Evolutionary conservation across 2,113 vertebrate genomes (phyloP).

Genomic region (Cariama cristata): DNA sequence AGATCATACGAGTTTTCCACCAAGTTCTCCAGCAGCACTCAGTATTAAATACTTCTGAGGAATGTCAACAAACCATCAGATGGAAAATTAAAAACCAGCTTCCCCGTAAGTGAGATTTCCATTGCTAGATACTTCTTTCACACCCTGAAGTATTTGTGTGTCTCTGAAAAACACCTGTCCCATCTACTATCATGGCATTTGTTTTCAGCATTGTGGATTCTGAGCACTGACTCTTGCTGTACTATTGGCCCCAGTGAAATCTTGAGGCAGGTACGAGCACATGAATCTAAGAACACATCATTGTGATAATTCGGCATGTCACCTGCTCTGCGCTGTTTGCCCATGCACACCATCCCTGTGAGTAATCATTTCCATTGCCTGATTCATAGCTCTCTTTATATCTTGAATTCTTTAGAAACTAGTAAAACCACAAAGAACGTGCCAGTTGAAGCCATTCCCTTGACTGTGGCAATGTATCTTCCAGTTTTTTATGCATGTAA

Average conservation of each 20-base stretch:
- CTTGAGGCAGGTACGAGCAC: neutral
- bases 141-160: neutral
- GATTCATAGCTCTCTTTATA: neutral
- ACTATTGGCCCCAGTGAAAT: neutral
- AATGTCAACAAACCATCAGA: neutral
- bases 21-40: neutral
- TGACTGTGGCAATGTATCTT: neutral
- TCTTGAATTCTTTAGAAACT: neutral
- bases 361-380: neutral
- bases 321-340: neutral
- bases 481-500: neutral
- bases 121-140: neutral
- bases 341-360: neutral
- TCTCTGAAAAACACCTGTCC: neutral
- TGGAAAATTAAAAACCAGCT: neutral
- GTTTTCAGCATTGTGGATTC: neutral
- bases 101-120: neutral
- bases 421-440: neutral
- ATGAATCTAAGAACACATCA: neutral
- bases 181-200: neutral
- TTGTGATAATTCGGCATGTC: neutral
- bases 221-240: neutral
- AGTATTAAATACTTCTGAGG: neutral
- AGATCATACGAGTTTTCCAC: neutral
- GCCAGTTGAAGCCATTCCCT: neutral